Conservation (phyloP, 2,888 invertebrate genomes). For the Lasioglossum malachurum region DNA sequence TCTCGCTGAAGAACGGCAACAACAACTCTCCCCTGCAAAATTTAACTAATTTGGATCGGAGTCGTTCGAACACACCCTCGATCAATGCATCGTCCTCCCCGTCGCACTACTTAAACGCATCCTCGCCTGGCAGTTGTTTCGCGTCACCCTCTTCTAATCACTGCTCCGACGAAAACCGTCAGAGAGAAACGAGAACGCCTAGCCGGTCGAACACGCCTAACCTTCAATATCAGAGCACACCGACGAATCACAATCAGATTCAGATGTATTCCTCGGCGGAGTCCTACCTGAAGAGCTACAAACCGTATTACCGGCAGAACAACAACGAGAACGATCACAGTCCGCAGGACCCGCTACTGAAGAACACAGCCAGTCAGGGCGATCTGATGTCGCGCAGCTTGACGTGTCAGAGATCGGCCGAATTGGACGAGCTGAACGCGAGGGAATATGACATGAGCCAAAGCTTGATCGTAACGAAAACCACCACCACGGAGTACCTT, state of each 20-base stretch:
- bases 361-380: slow-evolving; percentile 55
- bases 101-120: slow-evolving; percentile 32
- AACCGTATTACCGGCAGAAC: slow-evolving; percentile 72
- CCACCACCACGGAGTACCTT: slow-evolving; percentile 81
- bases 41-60: slow-evolving; percentile 60
- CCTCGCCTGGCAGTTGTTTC: slow-evolving; percentile 44
- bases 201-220: slow-evolving; percentile 75
- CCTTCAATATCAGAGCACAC: slow-evolving; percentile 55
- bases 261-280: slow-evolving; percentile 75
- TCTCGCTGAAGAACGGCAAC: slow-evolving; percentile 82
- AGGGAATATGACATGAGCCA: slow-evolving; percentile 83
- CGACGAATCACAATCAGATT: slow-evolving; percentile 74
- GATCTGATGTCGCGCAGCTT: slow-evolving; percentile 80
- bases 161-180: slow-evolving; percentile 78
- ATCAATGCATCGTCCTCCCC: slow-evolving; percentile 49
- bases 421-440: slow-evolving; percentile 73
- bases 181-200: slow-evolving; percentile 78
- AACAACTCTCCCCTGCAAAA: slow-evolving; percentile 58
- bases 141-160: slow-evolving; percentile 41
- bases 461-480: slow-evolving; percentile 83
- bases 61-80: slow-evolving; percentile 73
- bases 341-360: slow-evolving; percentile 20
- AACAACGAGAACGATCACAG: slow-evolving; percentile 71
- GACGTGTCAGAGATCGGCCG: slow-evolving; percentile 75
- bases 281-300: slow-evolving; percentile 74